Evolutionary conservation across 30 jellyfish, hydroid and myxozoan genomes (phyloP).

Genomic region (Clytia hemisphaerica): DNA sequence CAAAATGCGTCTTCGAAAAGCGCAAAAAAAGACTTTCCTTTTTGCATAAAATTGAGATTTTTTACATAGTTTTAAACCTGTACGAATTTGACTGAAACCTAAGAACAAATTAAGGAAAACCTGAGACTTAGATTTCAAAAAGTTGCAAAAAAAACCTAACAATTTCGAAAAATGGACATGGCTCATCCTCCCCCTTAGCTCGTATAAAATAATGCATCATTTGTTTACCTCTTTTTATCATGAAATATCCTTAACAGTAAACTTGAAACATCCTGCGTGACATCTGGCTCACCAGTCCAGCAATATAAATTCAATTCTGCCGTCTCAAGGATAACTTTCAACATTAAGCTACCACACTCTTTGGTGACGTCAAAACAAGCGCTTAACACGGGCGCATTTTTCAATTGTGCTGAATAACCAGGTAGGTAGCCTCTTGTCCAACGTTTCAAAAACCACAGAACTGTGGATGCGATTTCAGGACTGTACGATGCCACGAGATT

Average conservation of each 20-base stretch:
- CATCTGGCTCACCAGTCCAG: slow-evolving; percentile 78
- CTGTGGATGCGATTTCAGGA: slow-evolving; percentile 79
- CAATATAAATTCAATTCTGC: slow-evolving; percentile 39
- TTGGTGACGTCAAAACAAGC: slow-evolving; percentile 41
- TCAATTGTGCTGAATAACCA: slow-evolving; percentile 13
- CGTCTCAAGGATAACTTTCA: slow-evolving; percentile 35
- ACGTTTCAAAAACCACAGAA: slow-evolving; percentile 67
- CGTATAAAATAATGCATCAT: neutral
- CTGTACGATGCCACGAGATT: slow-evolving; percentile 43
- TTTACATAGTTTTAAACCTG: no score
- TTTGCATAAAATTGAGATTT: no score
- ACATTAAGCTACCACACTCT: slow-evolving; percentile 43
- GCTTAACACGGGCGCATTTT: slow-evolving; percentile 22
- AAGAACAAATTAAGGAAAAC: no score
- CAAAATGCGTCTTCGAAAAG: no score
- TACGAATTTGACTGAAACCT: no score
- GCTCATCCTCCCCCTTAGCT: neutral
- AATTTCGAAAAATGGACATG: no score
- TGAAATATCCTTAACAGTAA: slow-evolving; percentile 42
- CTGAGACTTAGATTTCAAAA: no score
- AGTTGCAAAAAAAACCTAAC: no score
- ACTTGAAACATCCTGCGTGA: slow-evolving; percentile 61
- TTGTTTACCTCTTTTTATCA: slow-evolving; percentile 32
- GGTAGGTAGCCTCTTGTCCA: slow-evolving; percentile 51
- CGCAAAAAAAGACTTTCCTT: no score